These are phyloP conservation scores for Mormyrops boulengeri DNA, from an alignment of 2,797 vertebrate species.

Conservation along the genomic window DNA sequence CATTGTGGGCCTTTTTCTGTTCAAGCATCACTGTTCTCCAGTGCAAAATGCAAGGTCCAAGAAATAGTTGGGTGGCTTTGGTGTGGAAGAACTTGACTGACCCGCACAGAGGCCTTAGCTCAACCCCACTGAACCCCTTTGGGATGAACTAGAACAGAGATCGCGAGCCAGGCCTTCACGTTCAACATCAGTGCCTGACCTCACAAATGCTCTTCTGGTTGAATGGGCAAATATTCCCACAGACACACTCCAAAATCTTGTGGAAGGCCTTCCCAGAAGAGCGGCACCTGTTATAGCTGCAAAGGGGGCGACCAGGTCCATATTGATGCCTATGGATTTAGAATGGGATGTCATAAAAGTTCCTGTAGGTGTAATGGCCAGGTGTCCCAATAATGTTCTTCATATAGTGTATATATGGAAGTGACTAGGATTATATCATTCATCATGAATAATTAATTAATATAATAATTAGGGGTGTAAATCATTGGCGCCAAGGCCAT, in stretches of 20 bases:
- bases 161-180: background rate
- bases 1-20: background rate
- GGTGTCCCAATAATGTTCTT: background rate
- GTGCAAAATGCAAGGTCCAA: background rate
- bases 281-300: background rate
- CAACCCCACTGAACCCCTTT: background rate
- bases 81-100: background rate
- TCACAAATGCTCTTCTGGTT: background rate
- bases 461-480: background rate
- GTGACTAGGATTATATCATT: background rate
- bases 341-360: background rate
- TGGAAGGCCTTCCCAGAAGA: background rate
- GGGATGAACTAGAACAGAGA: background rate
- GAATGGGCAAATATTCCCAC: background rate
- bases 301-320: background rate
- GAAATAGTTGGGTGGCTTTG: background rate
- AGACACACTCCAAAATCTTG: background rate
- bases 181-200: background rate
- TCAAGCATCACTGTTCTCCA: background rate
- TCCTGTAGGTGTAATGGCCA: background rate
- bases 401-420: background rate
- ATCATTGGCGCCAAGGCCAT: too few species aligned
- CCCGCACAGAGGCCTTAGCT: background rate
- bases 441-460: background rate
- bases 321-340: background rate